Evolutionary conservation across 2,888 invertebrate species (phyloP), one percentile per base, ranked within the genome.

Genomic region (Galeruca laticollis): DNA sequence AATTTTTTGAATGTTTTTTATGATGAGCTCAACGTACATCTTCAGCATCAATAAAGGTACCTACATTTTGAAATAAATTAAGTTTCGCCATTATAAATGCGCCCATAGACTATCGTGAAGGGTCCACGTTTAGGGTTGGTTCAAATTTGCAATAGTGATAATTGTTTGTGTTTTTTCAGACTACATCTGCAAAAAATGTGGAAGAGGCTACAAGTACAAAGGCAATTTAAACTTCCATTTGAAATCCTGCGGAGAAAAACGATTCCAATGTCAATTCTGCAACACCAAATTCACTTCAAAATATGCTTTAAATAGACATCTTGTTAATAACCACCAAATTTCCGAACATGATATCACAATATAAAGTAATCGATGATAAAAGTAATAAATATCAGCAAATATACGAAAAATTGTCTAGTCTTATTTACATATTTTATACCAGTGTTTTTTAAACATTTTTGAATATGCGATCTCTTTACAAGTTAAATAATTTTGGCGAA

Each of bases 161-260:
- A 47, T 18, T 15, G 8, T 47, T 18, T 47, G 18, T 37, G 10
- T 54, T 54, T 33, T 57, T 35, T 18, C 11, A 57, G 56, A 15
- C 9, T 18, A 35, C 11, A 18, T 35, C 15, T 57, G 56, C 15
- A 15, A 10, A 31, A 35, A 57, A 18, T 72, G 72, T 18, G 43
- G 47, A 13, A 51, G 67, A 35, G 43, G 26, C 3, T 93, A 93
- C 84, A 90, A 91, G 75, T 92, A 92, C 86, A 91, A 92, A 85
- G 91, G 92, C 78, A 92, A 92, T 40, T 35, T 31, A 18, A 57
- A 35, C 88, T 80, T 78, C 61, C 69, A 75, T 60, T 79, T 77
- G 56, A 35, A 63, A 18, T 72, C 71, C 31, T 80, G 80, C 52
- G 60, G 49, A 2, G 18, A 20, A 18, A 57, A 57, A 57, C n/a